Conservation (phyloP, 2,113 vertebrate species). For the Charina bottae region DNA sequence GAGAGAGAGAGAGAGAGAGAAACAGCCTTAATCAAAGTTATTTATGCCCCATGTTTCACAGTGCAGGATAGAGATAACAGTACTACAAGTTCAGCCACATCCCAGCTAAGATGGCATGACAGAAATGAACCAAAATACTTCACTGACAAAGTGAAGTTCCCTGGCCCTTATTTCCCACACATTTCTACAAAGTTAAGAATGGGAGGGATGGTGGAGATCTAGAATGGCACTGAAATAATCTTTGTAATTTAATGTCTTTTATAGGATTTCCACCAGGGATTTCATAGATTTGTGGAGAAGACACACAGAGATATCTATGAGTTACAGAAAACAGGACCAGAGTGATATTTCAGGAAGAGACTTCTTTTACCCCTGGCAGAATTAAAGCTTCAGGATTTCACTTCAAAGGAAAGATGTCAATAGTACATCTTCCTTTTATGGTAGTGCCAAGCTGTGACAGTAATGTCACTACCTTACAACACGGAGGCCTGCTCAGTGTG, state of each 20-base stretch:
- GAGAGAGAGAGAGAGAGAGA: background rate
- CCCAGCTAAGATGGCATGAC: background rate
- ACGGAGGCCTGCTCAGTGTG: background rate
- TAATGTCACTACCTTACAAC: conserved; percentile 12
- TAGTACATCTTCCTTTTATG: conserved; percentile 29
- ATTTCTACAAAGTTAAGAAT: background rate
- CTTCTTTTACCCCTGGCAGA: background rate
- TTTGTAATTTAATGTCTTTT: rapidly evolving
- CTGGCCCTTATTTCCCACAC: conserved; percentile 6
- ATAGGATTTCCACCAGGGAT: conserved; percentile 8
- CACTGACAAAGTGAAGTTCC: background rate
- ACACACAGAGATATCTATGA: background rate
- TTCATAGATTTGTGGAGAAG: conserved; percentile 7
- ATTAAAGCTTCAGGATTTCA: conserved; percentile 13
- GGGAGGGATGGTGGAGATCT: background rate
- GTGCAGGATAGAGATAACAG: background rate
- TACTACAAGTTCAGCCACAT: background rate
- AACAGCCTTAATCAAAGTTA: conserved; percentile 15
- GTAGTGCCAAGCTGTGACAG: background rate
- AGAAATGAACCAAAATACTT: conserved; percentile 35
- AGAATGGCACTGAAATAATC: background rate
- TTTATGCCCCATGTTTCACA: rapidly evolving
- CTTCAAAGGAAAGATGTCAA: conserved; percentile 43
- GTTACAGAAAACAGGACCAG: conserved; percentile 4
- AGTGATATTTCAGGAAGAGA: background rate